Base-by-base conservation (phyloP, 2,113 vertebrate species). In the Lonchura striata region DNA sequence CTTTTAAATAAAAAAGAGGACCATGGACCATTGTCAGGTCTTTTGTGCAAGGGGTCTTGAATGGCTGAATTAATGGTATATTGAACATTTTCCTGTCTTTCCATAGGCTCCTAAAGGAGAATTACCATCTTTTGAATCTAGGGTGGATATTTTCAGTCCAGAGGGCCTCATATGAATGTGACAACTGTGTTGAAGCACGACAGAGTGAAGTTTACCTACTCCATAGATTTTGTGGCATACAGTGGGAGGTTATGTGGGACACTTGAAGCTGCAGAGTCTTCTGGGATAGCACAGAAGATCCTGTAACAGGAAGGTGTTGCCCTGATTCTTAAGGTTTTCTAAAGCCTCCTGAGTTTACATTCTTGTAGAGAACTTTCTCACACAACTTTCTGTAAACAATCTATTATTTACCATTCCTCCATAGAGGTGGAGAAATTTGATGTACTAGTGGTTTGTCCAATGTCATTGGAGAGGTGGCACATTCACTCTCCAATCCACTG, bases 1-100 rank as follows among this genome's bases (percentile, higher is more conserved):
- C 11, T 69, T 87, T 83, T 30, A 69, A 82, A 71, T 80, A 23
- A 49, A 63, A 60, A 66, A 64, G 35, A 79, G 9, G 13, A 19
- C 20, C 23, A 46, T 4, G 10, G 15, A 30, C 3, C 1, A 0
- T 46, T 86, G 22, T 74, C 46, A 66, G 13, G 2, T 68, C 42
- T 79, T 68, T 15, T 35, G 25, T 72, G n/a, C 22, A 88, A 57
- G 31, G 42, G 47, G 10, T 31, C 22, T 69, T 70, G 33, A 87
- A 60, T 13, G 27, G 12, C 9, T 86, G 44, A 94, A 76, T 83
- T 60, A 68, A 54, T 47, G 6, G 15, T 44, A 20, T 25, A 47
- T 9, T 47, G 19, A 42, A 16, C 8, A 63, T 71, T 82, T 63
- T 17, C 11, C 20, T 82, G 35, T 75, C 52, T 13, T 82, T 86